phyloP scores from a whole-genome alignment of 2,888 invertebrate genomes.

The Melanchra persicariae region DNA sequence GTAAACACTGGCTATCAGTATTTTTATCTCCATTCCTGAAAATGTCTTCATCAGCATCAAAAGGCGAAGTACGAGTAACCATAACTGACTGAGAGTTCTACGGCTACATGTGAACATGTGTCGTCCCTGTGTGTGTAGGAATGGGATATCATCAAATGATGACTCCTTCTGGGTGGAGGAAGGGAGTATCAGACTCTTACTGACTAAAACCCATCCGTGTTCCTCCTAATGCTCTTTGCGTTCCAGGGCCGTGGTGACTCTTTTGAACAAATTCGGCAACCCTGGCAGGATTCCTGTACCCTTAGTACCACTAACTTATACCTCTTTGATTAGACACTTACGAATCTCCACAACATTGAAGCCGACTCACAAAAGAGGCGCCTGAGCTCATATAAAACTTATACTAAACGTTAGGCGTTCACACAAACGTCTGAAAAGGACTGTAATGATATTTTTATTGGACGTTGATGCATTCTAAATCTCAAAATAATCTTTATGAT shows the following conservation, averaged over 20 bases:
- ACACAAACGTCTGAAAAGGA: slow-evolving; percentile 56
- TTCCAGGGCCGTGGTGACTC: too few relatives aligned
- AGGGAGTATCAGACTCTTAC: too few relatives aligned
- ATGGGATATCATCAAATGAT: too few relatives aligned
- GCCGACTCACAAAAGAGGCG: slow-evolving; percentile 63
- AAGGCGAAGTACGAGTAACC: too few relatives aligned
- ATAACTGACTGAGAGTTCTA: neutral
- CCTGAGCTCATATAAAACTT: slow-evolving; percentile 54
- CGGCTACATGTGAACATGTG: neutral
- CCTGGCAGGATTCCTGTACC: slow-evolving; percentile 7
- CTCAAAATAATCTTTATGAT: slow-evolving; percentile 61
- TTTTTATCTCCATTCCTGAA: neutral
- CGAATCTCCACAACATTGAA: slow-evolving; percentile 22
- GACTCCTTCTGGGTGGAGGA: too few relatives aligned
- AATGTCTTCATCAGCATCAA: neutral
- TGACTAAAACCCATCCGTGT: too few relatives aligned
- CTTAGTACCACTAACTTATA: neutral
- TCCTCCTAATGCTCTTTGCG: too few relatives aligned
- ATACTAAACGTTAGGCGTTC: slow-evolving; percentile 52
- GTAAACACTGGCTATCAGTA: neutral
- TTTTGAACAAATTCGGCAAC: too few relatives aligned
- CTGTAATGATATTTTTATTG: slow-evolving; percentile 64
- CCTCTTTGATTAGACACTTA: slow-evolving; percentile 17
- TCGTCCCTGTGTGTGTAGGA: too few relatives aligned
- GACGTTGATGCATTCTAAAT: slow-evolving; percentile 61